Percentiles rank a stretch among this genome's conserved stretches.
Evolutionary conservation across 2,113 vertebrate species (phyloP).

Genomic region (Otolemur garnettii): DNA sequence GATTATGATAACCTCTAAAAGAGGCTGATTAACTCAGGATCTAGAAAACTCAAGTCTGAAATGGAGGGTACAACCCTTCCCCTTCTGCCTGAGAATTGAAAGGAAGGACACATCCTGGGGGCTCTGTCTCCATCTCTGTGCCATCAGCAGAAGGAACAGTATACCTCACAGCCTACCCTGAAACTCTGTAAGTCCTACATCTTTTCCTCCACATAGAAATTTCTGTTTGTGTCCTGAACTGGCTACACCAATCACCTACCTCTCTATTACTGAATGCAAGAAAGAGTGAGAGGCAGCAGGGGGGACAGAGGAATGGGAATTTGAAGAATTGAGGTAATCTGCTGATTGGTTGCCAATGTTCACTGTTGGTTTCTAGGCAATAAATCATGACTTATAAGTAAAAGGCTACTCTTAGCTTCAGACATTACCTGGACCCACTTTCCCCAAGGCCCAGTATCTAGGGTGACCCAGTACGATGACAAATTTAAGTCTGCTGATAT

Average conservation of each 20-base stretch:
- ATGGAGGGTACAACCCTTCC: neutral
- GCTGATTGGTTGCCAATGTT: neutral
- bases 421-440: neutral
- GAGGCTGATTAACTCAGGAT: neutral
- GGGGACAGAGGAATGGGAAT: too few relatives aligned
- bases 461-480: neutral
- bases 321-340: slow-evolving; percentile 6
- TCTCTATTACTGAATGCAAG: neutral
- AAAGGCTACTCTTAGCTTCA: neutral
- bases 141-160: neutral
- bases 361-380: slow-evolving; percentile 30
- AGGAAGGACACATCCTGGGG: neutral
- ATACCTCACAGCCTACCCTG: neutral
- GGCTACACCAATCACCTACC: neutral
- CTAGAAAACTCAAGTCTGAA: slow-evolving; percentile 33
- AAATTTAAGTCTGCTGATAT: slow-evolving; percentile 39
- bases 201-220: neutral
- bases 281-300: neutral
- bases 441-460: neutral
- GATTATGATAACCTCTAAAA: neutral
- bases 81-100: neutral
- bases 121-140: neutral
- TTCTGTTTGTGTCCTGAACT: neutral
- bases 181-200: neutral
- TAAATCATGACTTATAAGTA: neutral